These are phyloP conservation scores for Caretta caretta DNA, from an alignment of 2,113 vertebrate genomes.

Conservation along the genomic window DNA sequence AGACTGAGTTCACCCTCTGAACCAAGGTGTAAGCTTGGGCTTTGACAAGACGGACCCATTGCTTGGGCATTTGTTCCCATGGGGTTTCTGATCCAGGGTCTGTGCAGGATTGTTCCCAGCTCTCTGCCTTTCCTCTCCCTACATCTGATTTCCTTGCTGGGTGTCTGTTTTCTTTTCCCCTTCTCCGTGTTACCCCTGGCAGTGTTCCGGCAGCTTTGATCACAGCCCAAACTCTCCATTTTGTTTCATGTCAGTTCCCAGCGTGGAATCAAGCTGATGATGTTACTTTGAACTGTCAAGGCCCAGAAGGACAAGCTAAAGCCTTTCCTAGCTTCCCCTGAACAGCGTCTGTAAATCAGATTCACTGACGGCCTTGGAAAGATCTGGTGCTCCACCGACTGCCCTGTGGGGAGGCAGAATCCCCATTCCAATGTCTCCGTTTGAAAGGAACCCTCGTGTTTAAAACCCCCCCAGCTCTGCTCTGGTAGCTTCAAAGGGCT, in stretches of 20 bases:
- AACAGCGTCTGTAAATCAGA: background rate
- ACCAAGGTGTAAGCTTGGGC: background rate
- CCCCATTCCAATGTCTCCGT: background rate
- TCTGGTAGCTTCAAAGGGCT: background rate
- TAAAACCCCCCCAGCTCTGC: no score
- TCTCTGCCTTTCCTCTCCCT: background rate
- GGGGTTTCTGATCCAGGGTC: background rate
- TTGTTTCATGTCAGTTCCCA: background rate
- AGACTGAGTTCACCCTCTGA: background rate
- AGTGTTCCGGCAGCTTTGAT: background rate
- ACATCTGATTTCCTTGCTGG: background rate
- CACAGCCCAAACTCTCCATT: background rate
- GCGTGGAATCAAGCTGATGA: background rate
- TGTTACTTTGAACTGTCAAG: background rate
- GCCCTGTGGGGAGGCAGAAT: no score
- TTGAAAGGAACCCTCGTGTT: background rate
- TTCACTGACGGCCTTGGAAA: background rate
- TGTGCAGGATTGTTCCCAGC: background rate
- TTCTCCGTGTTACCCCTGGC: background rate
- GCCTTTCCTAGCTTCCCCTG: background rate
- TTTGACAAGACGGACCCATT: background rate
- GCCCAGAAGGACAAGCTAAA: background rate
- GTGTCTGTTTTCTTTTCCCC: background rate
- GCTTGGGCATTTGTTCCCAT: background rate
- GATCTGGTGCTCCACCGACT: background rate